These are phyloP conservation scores for Erannis defoliaria DNA, from an alignment of 2,888 invertebrate genomes.

Conservation along the genomic window DNA sequence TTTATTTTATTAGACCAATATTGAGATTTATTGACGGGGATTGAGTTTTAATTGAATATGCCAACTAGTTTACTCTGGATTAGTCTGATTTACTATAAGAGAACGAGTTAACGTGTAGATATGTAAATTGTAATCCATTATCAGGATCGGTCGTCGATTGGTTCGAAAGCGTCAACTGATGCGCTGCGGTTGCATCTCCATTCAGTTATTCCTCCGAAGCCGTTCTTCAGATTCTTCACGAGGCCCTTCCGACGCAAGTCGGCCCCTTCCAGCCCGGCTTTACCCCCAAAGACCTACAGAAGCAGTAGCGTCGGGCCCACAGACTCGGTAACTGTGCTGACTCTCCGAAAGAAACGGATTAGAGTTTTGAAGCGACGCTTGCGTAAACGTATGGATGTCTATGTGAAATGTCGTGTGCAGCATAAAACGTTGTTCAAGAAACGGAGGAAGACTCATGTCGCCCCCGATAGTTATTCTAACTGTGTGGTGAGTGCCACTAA, in stretches of 20 bases:
- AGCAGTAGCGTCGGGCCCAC: constrained; percentile 83
- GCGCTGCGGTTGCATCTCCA: constrained; percentile 85
- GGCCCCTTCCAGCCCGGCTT: constrained; percentile 88
- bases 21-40: constrained; percentile 23
- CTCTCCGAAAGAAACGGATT: constrained; percentile 70
- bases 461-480: constrained; percentile 69
- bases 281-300: constrained; percentile 84
- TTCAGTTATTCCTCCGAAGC: constrained; percentile 84
- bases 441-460: constrained; percentile 62
- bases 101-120: constrained; percentile 28
- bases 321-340: constrained; percentile 77
- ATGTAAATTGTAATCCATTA: constrained; percentile 25
- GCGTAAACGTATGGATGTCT: constrained; percentile 77
- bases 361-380: constrained; percentile 73
- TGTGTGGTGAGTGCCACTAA: constrained; percentile 85
- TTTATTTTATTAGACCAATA: constrained; percentile 12
- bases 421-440: constrained; percentile 64
- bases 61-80: constrained; percentile 12
- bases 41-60: constrained; percentile 19
- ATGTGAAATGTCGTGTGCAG: constrained; percentile 79
- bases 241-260: constrained; percentile 90
- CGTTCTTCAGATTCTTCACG: constrained; percentile 88
- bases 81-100: constrained; percentile 3
- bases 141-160: constrained; percentile 85
- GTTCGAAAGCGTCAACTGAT: constrained; percentile 81